phyloP scores from a whole-genome alignment of 2,797 vertebrate genomes.

The Rhinatrema bivittatum region DNA sequence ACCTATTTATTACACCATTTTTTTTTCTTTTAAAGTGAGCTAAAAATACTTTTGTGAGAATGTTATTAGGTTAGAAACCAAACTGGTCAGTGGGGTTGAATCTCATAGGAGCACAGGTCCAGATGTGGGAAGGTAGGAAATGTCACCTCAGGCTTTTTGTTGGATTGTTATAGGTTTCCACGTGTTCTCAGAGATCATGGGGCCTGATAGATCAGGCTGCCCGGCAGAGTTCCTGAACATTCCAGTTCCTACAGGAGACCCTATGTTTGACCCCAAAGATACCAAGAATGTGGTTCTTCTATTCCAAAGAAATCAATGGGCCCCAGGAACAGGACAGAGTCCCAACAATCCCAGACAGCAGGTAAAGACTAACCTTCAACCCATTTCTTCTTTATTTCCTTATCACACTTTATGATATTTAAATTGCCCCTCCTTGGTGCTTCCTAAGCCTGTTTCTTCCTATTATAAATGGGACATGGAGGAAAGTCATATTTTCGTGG shows the following conservation, averaged over 20 bases:
- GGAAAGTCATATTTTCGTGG: not conserved
- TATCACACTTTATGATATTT: too few relatives aligned
- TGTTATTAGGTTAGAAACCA: too few relatives aligned
- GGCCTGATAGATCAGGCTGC: conserved; percentile 67
- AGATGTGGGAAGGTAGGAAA: not conserved
- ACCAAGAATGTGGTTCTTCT: conserved; percentile 68
- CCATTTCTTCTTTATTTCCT: too few relatives aligned
- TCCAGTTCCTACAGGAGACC: conserved; percentile 67
- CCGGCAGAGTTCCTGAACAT: conserved; percentile 91
- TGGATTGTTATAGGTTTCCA: conserved; percentile 86
- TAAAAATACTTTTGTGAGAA: not conserved
- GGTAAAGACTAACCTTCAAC: conserved; percentile 44
- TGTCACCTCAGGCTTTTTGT: not conserved
- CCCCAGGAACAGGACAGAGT: conserved; percentile 71
- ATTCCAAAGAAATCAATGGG: conserved; percentile 80
- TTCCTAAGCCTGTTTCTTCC: not conserved
- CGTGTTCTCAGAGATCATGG: conserved; percentile 71
- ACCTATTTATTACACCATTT: accelerated
- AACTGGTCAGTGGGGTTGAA: too few relatives aligned
- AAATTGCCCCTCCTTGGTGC: accelerated
- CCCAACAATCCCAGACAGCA: conserved; percentile 83
- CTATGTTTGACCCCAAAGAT: conserved; percentile 62
- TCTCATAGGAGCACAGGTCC: too few relatives aligned
- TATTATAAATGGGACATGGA: not conserved
- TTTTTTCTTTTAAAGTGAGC: too few relatives aligned